Evolutionary conservation across 2,113 vertebrate species (phyloP).

Genomic region (Stomatorhinus ivindoensis): DNA sequence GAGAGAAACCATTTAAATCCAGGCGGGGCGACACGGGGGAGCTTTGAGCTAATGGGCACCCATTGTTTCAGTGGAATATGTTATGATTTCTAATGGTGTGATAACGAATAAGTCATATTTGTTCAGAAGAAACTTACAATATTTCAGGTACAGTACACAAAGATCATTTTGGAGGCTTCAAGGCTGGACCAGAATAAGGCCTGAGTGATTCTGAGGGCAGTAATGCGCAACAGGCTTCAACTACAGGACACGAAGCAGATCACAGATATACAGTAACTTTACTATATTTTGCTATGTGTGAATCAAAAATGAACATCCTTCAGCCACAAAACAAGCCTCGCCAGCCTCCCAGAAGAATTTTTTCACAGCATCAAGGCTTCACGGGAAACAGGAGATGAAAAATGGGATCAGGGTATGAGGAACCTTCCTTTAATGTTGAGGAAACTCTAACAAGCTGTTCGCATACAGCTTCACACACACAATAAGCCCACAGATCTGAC

Average conservation of each 20-base stretch:
- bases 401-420: neutral
- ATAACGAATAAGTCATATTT: neutral
- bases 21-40: no score
- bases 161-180: neutral
- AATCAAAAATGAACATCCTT: neutral
- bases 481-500: neutral
- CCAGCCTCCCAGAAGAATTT: neutral
- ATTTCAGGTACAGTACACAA: neutral
- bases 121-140: no score
- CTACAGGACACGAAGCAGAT: neutral
- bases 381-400: neutral
- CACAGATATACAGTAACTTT: neutral
- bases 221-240: neutral
- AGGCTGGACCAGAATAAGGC: neutral
- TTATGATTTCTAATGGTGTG: neutral
- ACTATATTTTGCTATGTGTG: neutral
- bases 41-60: neutral
- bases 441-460: neutral
- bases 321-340: neutral
- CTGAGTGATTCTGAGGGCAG: neutral
- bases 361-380: neutral
- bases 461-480: neutral
- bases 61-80: neutral
- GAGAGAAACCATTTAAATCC: neutral
- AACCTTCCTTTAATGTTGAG: neutral